Percentiles rank a stretch among this genome's conserved stretches.
These are phyloP conservation scores for Panagrolaimus sp. DNA, from an alignment of 1,140 invertebrate species.

Conservation along the genomic window DNA sequence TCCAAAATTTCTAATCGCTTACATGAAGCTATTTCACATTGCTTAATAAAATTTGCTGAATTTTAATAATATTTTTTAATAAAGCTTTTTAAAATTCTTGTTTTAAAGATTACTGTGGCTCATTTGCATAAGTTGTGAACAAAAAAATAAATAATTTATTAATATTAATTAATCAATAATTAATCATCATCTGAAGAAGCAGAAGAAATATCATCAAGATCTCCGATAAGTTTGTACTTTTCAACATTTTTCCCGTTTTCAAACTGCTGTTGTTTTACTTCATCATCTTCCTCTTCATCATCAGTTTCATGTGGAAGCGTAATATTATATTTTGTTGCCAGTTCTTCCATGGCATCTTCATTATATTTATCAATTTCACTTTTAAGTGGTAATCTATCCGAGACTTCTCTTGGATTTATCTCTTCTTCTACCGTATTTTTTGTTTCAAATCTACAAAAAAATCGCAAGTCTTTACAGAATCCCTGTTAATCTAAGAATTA, in stretches of 20 bases:
- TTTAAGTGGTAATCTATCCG: neutral
- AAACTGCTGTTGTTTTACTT: neutral
- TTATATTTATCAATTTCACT: neutral
- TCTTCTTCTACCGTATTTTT: too few relatives aligned
- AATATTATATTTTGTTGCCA: neutral
- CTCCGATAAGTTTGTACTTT: neutral
- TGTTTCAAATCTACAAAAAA: neutral
- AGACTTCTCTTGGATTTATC: neutral
- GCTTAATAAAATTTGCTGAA: too few relatives aligned
- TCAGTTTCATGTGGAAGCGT: neutral
- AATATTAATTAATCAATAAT: too few relatives aligned
- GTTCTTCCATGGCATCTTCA: neutral
- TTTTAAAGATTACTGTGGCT: too few relatives aligned
- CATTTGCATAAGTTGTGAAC: too few relatives aligned
- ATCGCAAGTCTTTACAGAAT: neutral
- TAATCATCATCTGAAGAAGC: neutral
- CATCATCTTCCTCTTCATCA: conserved; percentile 3
- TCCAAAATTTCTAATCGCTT: neutral
- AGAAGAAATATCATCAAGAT: conserved; percentile 10
- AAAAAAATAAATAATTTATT: too few relatives aligned
- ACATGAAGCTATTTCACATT: neutral
- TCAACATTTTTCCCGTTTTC: neutral
- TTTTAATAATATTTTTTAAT: too few relatives aligned
- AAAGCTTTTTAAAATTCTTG: too few relatives aligned
- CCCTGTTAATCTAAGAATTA: neutral